Evolutionary conservation across 2,113 vertebrate genomes (phyloP).

Genomic region (Semnornis frantzii): DNA sequence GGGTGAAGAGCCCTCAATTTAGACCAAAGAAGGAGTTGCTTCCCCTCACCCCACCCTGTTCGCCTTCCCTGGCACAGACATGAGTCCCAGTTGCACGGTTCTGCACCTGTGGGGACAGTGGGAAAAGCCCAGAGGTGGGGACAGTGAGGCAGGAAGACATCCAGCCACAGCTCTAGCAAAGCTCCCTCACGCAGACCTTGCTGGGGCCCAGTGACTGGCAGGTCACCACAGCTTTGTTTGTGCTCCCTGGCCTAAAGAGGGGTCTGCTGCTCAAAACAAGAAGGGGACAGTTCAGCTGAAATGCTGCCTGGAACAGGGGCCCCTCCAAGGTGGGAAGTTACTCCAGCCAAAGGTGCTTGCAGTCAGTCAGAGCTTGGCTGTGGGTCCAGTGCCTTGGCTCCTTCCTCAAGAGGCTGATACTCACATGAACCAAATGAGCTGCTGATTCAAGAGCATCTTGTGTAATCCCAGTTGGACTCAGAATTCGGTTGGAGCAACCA

Average conservation of each 20-base stretch:
- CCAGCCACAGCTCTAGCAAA: background rate
- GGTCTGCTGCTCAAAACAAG: background rate
- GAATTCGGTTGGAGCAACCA: background rate
- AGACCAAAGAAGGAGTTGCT: background rate
- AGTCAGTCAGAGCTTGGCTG: background rate
- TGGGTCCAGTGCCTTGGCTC: background rate
- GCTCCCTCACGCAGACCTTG: background rate
- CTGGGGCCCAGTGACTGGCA: background rate
- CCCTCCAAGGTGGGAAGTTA: background rate
- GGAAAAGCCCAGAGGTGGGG: background rate
- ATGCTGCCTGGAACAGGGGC: accelerated
- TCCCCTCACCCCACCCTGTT: accelerated
- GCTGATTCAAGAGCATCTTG: background rate
- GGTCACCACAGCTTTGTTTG: background rate
- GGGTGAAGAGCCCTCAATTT: background rate
- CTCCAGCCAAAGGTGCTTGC: background rate
- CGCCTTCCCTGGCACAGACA: accelerated
- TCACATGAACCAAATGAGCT: accelerated
- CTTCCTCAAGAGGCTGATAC: background rate
- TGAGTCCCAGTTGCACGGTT: background rate
- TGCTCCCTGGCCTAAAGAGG: background rate
- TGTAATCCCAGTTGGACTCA: background rate
- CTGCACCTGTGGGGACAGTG: background rate
- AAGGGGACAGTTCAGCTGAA: background rate
- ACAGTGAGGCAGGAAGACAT: background rate